Percentiles rank a stretch among this genome's conserved stretches.
Conservation (phyloP, 2,888 invertebrate genomes). For the Myopa testacea region DNA sequence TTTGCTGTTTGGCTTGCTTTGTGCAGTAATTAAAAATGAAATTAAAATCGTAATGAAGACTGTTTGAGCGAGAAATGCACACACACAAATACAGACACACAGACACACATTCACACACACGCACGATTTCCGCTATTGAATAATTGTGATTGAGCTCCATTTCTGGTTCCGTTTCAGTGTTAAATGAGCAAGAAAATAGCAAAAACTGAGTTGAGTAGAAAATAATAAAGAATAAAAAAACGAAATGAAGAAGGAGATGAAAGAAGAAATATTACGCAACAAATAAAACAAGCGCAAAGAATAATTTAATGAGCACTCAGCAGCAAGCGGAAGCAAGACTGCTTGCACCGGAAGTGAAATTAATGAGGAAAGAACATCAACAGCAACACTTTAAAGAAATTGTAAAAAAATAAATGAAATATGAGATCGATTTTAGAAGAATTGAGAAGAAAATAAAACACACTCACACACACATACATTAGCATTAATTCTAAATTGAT, state of each 20-base stretch:
- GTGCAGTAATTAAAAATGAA: conserved; percentile 44
- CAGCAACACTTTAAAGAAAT: conserved; percentile 11
- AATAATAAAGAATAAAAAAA: conserved; percentile 36
- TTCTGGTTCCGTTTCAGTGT: conserved; percentile 57
- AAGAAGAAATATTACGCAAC: conserved; percentile 11
- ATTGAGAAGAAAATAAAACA: background rate
- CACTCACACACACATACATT: conserved; percentile 12
- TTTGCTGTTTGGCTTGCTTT: background rate
- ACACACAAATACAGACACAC: conserved; percentile 17
- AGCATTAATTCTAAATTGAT: conserved; percentile 7
- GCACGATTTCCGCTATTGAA: conserved; percentile 58
- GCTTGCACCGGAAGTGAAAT: background rate
- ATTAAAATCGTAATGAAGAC: conserved; percentile 41
- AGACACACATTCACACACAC: conserved; percentile 10
- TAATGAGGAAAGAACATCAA: background rate
- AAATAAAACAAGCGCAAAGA: background rate
- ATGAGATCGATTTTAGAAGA: background rate
- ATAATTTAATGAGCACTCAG: background rate
- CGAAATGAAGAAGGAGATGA: conserved; percentile 10
- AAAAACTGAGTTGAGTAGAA: conserved; percentile 49
- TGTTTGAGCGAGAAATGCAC: background rate
- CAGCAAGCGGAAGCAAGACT: background rate
- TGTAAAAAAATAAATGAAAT: conserved; percentile 18
- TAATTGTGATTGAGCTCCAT: conserved; percentile 61
- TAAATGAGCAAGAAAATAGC: conserved; percentile 64